phyloP scores from a whole-genome alignment of 2,797 vertebrate species.

The Centropyge bicolor region DNA sequence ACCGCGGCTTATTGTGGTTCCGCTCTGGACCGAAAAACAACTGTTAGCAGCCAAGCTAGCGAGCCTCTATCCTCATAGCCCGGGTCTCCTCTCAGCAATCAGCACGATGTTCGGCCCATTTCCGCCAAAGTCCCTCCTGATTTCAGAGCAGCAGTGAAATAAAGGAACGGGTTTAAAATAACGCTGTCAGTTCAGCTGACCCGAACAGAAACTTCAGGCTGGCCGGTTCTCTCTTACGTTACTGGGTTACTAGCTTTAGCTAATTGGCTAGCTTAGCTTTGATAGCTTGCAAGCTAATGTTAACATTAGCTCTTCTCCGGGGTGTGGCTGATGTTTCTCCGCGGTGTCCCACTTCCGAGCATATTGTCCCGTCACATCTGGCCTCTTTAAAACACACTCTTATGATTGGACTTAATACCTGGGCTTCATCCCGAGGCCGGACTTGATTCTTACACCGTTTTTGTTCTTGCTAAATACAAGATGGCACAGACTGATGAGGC shows the following conservation, averaged over 20 bases:
- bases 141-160: not conserved
- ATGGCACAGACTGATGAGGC: slow-evolving; percentile 75
- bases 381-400: not conserved
- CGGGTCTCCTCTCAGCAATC: slow-evolving; percentile 42
- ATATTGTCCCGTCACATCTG: slow-evolving; percentile 25
- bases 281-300: slow-evolving; percentile 58
- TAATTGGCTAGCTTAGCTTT: slow-evolving; percentile 70
- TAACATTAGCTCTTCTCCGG: slow-evolving; percentile 53
- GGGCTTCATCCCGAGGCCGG: slow-evolving; percentile 28
- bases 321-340: slow-evolving; percentile 66
- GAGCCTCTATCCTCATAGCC: slow-evolving; percentile 68
- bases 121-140: not conserved
- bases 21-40: slow-evolving; percentile 73
- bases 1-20: slow-evolving; percentile 79
- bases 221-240: not conserved
- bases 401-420: not conserved
- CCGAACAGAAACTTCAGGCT: not conserved
- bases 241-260: slow-evolving; percentile 46
- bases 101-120: slow-evolving; percentile 48
- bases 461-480: slow-evolving; percentile 81
- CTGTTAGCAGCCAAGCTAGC: slow-evolving; percentile 70
- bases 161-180: accelerated
- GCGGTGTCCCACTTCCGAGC: slow-evolving; percentile 13
- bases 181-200: not conserved
- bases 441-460: slow-evolving; percentile 59